Base-by-base conservation (phyloP, 2,888 invertebrate species). In the Drosophila cognata region DNA sequence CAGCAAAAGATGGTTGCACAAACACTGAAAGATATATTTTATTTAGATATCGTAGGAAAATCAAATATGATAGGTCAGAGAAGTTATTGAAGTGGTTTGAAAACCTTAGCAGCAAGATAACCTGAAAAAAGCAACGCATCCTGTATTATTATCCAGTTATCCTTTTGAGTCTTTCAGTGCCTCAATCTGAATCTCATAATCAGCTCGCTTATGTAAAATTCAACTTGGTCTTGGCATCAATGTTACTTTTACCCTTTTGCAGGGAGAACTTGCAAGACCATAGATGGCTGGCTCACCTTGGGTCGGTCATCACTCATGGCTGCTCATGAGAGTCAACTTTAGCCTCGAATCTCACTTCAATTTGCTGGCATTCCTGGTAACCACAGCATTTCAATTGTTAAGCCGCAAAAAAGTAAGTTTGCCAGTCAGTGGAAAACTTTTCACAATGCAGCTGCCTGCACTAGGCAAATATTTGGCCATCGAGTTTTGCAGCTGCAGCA, bases 391-490 rank as follows among this genome's bases (percentile, higher is more conserved):
- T 79, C 72, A 86, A 79, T 77, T 83, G 77, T 73, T 76, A 68
- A 71, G 64, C 84, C 84, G 55, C 77, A 83, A 77, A 77, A 88
- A 88, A 79, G 76, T 81, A 81, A 83, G 73, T 83, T 88, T 81
- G n/a, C 71, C 48, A 74, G 67, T 51, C 75, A 63, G 71, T 64
- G 65, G 63, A 78, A 79, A 84, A 88, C 72, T 84, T 84, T 80
- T 18, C 46, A 59, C 70, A 80, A 61, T 77, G 75, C 77, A 76
- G 66, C 71, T 77, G 70, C 72, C 58, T 75, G 73, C 77, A 55
- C 80, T 80, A 69, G 84, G 71, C 88, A 88, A 85, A 85, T 88
- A 85, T 85, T 85, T 85, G 75, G 84, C 69, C 84, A 79, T 79
- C 74, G 71, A 77, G 88, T 74, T 88, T 81, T 71, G 70, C 70